Evolutionary conservation across 2,888 invertebrate species (phyloP).

Genomic region (Anaspis maculata): DNA sequence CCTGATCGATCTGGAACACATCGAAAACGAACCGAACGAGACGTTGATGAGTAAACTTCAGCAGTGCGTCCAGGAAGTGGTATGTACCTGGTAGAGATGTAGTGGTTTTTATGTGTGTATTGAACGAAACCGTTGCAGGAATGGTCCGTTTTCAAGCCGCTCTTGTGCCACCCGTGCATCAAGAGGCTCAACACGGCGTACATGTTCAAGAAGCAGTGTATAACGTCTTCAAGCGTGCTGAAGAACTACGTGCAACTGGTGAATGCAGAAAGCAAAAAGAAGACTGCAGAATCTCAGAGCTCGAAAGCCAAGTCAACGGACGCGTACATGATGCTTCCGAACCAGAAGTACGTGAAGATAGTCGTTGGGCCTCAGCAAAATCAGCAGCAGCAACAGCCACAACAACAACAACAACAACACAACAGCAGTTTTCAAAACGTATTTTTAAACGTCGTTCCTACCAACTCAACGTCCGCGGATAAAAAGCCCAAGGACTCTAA

Average conservation of each 20-base stretch:
- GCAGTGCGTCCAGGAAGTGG: slow-evolving; percentile 39
- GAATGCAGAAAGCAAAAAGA: slow-evolving; percentile 18
- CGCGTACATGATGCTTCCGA: slow-evolving; percentile 30
- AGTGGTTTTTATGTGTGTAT: slow-evolving; percentile 9
- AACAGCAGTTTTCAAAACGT: slow-evolving; percentile 34
- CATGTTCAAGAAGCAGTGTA: slow-evolving; percentile 37
- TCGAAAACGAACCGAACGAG: slow-evolving; percentile 34
- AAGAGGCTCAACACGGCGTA: slow-evolving; percentile 35
- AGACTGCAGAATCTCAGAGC: too few species aligned
- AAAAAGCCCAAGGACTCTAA: slow-evolving; percentile 29
- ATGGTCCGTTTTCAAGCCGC: slow-evolving; percentile 33
- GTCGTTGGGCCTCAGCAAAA: slow-evolving; percentile 26
- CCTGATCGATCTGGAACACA: slow-evolving; percentile 35
- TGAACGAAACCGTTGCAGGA: slow-evolving; percentile 24
- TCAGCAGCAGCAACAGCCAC: too few species aligned
- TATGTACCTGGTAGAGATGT: slow-evolving; percentile 18
- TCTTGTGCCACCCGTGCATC: slow-evolving; percentile 36
- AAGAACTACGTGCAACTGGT: slow-evolving; percentile 32
- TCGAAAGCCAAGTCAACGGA: slow-evolving; percentile 21
- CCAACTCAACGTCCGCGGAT: slow-evolving; percentile 12
- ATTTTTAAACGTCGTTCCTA: slow-evolving; percentile 35
- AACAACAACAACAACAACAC: slow-evolving; percentile 11
- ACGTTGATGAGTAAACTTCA: slow-evolving; percentile 35
- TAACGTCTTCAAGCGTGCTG: slow-evolving; percentile 32
- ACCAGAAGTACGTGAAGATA: slow-evolving; percentile 33